phyloP scores from a whole-genome alignment of 1,140 invertebrate species.

The Drosophila mauritiana region DNA sequence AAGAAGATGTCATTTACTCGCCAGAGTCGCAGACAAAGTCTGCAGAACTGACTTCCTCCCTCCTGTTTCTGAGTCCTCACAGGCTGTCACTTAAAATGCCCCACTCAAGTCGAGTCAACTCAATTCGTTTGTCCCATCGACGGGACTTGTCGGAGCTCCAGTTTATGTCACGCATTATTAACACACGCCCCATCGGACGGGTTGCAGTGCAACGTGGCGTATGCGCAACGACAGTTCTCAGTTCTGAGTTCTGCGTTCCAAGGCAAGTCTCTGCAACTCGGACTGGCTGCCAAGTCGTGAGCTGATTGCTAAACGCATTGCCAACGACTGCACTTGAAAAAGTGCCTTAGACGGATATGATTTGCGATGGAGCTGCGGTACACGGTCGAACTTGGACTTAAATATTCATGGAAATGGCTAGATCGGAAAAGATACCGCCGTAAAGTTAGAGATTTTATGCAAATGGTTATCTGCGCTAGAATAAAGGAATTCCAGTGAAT shows the following conservation, averaged over 20 bases:
- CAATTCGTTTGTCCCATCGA: constrained; percentile 71
- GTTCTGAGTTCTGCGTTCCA: too few species aligned
- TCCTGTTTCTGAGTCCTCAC: constrained; percentile 17
- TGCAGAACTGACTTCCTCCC: constrained; percentile 13
- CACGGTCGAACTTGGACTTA: neutral
- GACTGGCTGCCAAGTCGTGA: constrained; percentile 62
- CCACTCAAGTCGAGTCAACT: constrained; percentile 72
- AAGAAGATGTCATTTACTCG: constrained; percentile 46
- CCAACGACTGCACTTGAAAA: constrained; percentile 30
- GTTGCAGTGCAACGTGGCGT: constrained; percentile 68
- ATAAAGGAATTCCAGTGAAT: too few species aligned
- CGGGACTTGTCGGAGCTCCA: constrained; percentile 56
- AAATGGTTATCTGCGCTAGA: too few species aligned
- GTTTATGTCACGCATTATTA: constrained; percentile 81
- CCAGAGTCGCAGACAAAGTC: constrained; percentile 30
- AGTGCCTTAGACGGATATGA: neutral
- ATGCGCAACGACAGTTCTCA: constrained; percentile 61
- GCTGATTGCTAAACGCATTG: constrained; percentile 77
- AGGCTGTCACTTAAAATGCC: constrained; percentile 73
- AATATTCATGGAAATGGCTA: neutral
- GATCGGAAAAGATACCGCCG: neutral
- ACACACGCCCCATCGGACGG: constrained; percentile 67
- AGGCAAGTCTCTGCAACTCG: constrained; percentile 17
- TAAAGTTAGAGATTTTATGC: neutral
- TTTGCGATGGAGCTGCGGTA: neutral